These are phyloP conservation scores for Catostomus latipinnis DNA, from an alignment of 2,797 vertebrate species.

Conservation along the genomic window DNA sequence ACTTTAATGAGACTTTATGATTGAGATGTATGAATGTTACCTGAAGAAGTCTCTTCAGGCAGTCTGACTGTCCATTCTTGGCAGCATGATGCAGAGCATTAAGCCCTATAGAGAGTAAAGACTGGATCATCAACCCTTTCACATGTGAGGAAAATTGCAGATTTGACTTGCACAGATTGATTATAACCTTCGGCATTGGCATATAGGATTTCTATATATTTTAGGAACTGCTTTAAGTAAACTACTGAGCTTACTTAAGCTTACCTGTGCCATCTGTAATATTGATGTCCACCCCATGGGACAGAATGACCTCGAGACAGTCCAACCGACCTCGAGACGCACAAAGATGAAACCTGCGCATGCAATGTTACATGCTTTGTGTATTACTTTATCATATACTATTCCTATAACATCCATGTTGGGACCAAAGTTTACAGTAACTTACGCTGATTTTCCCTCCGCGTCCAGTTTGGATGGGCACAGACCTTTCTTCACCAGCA, in stretches of 20 bases:
- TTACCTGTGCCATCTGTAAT: constrained; percentile 86
- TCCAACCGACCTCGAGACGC: constrained; percentile 83
- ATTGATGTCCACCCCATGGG: constrained; percentile 85
- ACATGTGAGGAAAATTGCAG: neutral
- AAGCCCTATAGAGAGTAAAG: constrained; percentile 77
- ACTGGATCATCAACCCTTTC: neutral
- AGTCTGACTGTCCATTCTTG: constrained; percentile 87
- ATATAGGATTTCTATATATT: neutral
- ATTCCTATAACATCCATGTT: neutral
- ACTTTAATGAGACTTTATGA: neutral
- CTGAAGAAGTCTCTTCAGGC: constrained; percentile 91
- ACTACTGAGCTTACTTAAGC: neutral
- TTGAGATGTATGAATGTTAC: constrained; percentile 68
- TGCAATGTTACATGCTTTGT: neutral
- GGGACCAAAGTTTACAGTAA: constrained; percentile 42
- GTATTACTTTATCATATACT: neutral
- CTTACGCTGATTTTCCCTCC: constrained; percentile 97
- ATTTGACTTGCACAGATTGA: neutral
- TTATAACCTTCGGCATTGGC: no score
- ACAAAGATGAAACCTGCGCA: constrained; percentile 85
- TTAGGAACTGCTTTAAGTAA: neutral
- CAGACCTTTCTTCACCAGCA: constrained; percentile 93
- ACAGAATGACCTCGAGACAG: constrained; percentile 89
- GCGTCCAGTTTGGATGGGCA: constrained; percentile 91
- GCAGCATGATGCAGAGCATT: constrained; percentile 89